Conservation (phyloP, 1,140 invertebrate genomes). For the Araneus ventricosus region DNA sequence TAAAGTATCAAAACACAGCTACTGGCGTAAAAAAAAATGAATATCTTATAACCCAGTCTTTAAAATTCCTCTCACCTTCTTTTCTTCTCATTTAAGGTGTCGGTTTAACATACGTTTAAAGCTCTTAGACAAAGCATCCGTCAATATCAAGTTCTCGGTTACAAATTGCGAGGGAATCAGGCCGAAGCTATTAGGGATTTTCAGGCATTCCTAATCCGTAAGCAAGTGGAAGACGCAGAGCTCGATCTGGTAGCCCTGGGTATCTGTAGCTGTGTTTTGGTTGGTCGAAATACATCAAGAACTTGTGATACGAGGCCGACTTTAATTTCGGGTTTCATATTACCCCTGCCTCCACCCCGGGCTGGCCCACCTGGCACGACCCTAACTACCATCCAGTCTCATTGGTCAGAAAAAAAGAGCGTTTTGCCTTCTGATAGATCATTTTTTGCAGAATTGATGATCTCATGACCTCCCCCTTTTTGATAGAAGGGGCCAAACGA, state of each 20-base stretch:
- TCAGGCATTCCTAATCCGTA: not conserved
- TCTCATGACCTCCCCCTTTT: slow-evolving; percentile 61
- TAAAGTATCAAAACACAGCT: too few relatives aligned
- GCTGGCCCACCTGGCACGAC: slow-evolving; percentile 69
- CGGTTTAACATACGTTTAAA: not conserved
- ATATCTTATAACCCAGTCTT: not conserved
- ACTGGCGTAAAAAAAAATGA: not conserved
- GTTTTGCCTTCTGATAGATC: slow-evolving; percentile 68
- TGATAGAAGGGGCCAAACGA: slow-evolving; percentile 40
- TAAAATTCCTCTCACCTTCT: not conserved
- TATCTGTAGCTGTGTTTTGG: slow-evolving; percentile 35
- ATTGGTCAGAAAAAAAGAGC: slow-evolving; percentile 59
- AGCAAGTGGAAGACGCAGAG: not conserved
- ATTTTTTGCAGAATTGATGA: slow-evolving; percentile 70
- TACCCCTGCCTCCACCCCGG: slow-evolving; percentile 25
- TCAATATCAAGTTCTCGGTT: not conserved
- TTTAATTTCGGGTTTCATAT: slow-evolving; percentile 73
- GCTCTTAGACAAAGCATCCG: not conserved
- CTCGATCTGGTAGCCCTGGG: slow-evolving; percentile 39
- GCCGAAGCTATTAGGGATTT: not conserved
- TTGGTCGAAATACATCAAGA: slow-evolving; percentile 52
- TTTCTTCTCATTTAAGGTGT: not conserved
- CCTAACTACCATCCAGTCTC: slow-evolving; percentile 63
- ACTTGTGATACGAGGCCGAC: slow-evolving; percentile 51
- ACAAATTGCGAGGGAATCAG: not conserved